A percentile compares a stretch with the other conserved stretches of the same genome.
Evolutionary conservation across 2,888 invertebrate species (phyloP).

Genomic region (Siphlonurus alternatus): DNA sequence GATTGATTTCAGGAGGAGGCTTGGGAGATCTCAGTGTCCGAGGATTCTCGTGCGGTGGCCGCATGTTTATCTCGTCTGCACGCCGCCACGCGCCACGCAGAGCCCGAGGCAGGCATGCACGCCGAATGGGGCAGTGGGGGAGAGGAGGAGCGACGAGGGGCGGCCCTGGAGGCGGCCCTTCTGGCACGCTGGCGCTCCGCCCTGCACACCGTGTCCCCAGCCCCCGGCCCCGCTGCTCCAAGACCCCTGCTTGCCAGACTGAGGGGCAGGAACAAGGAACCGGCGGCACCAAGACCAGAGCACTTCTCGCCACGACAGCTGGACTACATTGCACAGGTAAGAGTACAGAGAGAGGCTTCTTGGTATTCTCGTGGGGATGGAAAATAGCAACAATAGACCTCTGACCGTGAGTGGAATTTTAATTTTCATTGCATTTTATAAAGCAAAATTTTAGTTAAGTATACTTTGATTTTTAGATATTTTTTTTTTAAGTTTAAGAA

Average conservation of each 20-base stretch:
- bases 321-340: neutral
- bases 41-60: neutral
- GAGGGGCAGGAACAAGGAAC: neutral
- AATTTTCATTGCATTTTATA: no score
- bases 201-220: neutral
- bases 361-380: no score
- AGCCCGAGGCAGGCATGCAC: neutral
- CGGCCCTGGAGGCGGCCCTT: neutral
- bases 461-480: no score
- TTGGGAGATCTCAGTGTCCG: neutral
- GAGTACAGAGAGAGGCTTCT: no score
- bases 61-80: neutral
- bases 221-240: neutral
- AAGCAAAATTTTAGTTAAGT: no score
- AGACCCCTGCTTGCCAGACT: neutral
- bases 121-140: neutral
- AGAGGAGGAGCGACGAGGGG: neutral
- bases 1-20: neutral
- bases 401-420: no score
- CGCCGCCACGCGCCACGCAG: neutral
- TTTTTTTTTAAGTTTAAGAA: no score
- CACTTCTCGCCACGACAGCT: neutral
- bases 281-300: neutral
- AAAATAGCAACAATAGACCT: no score
- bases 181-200: neutral